Evolutionary conservation across 2,113 vertebrate genomes (phyloP).

Genomic region (Pachyramphus minor): DNA sequence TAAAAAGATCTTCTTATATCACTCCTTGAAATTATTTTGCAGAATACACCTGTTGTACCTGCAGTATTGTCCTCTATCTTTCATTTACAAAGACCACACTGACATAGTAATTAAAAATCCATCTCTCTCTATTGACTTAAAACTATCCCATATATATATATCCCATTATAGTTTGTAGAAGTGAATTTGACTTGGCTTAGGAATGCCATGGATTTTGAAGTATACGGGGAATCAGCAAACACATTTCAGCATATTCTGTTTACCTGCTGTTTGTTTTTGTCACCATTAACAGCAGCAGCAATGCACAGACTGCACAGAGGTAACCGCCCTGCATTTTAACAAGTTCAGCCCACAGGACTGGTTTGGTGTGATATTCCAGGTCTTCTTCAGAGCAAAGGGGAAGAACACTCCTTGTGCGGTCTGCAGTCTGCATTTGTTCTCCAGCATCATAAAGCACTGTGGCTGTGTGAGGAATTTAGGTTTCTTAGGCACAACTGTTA

Average conservation of each 20-base stretch:
- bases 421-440: background rate
- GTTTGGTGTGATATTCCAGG: background rate
- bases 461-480: background rate
- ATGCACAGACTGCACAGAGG: background rate
- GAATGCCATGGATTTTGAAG: background rate
- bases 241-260: background rate
- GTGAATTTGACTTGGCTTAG: background rate
- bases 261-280: background rate
- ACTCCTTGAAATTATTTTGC: background rate
- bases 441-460: background rate
- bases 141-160: background rate
- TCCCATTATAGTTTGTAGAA: background rate
- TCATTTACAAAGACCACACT: background rate
- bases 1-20: background rate
- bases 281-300: background rate
- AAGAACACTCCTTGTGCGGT: constrained; percentile 12
- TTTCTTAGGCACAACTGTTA: constrained; percentile 40
- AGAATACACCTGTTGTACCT: background rate
- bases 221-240: background rate
- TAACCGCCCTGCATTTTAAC: background rate
- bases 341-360: background rate
- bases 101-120: background rate
- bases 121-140: background rate
- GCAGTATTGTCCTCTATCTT: background rate
- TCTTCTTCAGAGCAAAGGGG: background rate